Base-by-base conservation (phyloP, 2,113 vertebrate genomes). In the Psophia crepitans region DNA sequence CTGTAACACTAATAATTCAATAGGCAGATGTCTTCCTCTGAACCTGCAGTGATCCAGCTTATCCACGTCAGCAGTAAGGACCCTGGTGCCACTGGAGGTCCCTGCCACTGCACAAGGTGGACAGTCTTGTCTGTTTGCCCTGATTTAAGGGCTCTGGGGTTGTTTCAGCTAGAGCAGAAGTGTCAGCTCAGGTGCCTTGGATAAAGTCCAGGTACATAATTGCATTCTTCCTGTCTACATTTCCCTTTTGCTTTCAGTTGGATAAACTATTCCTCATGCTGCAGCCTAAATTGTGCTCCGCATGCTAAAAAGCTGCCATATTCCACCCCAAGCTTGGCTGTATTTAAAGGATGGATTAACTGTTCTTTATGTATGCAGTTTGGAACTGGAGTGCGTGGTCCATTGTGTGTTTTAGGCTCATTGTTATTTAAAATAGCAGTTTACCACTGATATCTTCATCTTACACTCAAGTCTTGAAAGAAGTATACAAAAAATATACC, bases 321-420 rank as follows among this genome's bases (percentile, higher is more conserved):
- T 96, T 91, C 93, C 81, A 82, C n/a, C 63, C 89, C 49, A 91
- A 70, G 94, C n/a, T 91, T 97, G 95, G 89, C 91, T 91, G 87
- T 65, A 84, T 95, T 97, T 73, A 77, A 85, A 79, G 87, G 77
- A 41, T 65, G 93, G 95, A 97, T 97, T 95, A 97, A 96, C 92
- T 97, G 96, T 94, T 96, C 97, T 95, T 97, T 89, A 94, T 79
- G 14, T 70, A 82, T 57, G 74, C 46, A 92, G 68, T 75, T 93
- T 91, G 69, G 86, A 97, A 94, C 73, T 49, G 73, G 22, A 97
- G 17, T 46, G n/a, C 35, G 44, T 27, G 11, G 61, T 43, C 70
- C 58, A 66, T 83, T 91, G 63, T 82, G 74, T 64, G 66, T 24
- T 89, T 96, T 77, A 87, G 63, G 54, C 91, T 80, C 73, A 78